Evolutionary conservation across 2,113 vertebrate genomes (phyloP).

Genomic region (Ammodytes dubius): DNA sequence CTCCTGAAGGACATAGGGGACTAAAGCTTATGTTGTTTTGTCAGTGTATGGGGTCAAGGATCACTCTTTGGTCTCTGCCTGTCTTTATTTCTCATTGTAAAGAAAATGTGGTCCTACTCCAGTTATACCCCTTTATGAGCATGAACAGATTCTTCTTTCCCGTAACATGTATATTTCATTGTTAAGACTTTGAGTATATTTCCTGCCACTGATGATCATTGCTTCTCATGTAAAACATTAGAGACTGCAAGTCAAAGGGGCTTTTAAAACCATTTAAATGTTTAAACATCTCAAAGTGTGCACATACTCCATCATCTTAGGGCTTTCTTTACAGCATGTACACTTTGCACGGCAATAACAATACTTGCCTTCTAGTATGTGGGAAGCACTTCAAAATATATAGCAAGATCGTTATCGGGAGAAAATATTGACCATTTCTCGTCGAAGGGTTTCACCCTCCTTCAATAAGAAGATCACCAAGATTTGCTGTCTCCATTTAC

Average conservation of each 20-base stretch:
- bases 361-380: background rate
- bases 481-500: background rate
- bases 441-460: no score
- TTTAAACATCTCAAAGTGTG: background rate
- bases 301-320: background rate
- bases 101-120: background rate
- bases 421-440: no score
- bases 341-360: background rate
- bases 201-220: background rate
- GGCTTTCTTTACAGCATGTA: background rate
- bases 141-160: background rate
- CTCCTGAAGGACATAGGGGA: background rate
- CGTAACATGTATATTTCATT: background rate
- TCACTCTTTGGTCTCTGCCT: background rate
- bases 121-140: background rate
- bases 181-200: background rate
- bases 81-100: background rate
- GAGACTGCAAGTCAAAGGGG: background rate
- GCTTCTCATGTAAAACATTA: background rate
- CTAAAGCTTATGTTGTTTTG: background rate
- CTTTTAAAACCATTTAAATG: constrained; percentile 30
- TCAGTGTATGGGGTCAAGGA: background rate
- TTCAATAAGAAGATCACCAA: no score
- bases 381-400: background rate
- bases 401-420: background rate